These are phyloP conservation scores for Eublepharis macularius DNA, from an alignment of 2,113 vertebrate genomes.

Conservation along the genomic window DNA sequence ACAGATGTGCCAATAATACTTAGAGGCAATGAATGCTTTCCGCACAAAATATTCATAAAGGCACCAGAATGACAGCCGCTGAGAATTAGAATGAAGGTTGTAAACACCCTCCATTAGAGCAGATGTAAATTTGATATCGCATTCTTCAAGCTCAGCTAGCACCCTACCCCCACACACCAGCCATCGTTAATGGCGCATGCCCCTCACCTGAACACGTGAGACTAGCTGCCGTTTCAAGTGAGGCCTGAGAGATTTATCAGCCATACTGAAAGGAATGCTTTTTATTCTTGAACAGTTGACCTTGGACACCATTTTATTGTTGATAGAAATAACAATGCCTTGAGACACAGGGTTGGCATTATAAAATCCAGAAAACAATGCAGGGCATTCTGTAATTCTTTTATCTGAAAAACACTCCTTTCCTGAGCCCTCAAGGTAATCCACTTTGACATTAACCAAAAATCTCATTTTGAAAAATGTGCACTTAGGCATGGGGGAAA, in stretches of 20 bases:
- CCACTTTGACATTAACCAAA: neutral
- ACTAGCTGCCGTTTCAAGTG: neutral
- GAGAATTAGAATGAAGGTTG: neutral
- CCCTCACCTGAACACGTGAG: neutral
- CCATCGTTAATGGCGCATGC: neutral
- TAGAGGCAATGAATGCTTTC: neutral
- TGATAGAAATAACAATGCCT: too few species aligned
- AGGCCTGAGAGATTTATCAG: neutral
- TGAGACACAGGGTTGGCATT: neutral
- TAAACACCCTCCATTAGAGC: neutral
- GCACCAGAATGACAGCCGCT: neutral
- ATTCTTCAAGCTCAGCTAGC: neutral
- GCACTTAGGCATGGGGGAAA: neutral
- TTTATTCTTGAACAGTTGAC: neutral
- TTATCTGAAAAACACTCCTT: neutral
- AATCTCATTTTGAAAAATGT: neutral
- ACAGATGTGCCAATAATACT: constrained; percentile 1
- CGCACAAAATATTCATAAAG: neutral
- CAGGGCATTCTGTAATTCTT: too few species aligned
- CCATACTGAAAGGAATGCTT: neutral
- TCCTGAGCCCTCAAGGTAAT: too few species aligned
- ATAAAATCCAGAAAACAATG: too few species aligned
- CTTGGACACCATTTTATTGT: neutral
- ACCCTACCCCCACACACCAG: neutral
- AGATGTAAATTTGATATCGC: neutral